phyloP scores from a whole-genome alignment of 2,113 vertebrate species.

The Tor tambroides region DNA sequence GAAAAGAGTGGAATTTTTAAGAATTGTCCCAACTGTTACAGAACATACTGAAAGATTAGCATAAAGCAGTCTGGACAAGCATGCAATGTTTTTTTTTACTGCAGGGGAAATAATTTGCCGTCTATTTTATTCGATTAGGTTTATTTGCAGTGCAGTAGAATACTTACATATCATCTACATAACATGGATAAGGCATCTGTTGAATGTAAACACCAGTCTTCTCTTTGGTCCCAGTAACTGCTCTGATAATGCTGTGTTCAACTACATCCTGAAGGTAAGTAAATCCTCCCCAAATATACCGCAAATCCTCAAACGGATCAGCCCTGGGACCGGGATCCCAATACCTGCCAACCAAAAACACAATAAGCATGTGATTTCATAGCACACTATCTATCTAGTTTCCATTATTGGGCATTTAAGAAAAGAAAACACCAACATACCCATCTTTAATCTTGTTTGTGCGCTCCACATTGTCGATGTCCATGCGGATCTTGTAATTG shows the following conservation, averaged over 20 bases:
- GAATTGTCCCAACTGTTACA: background rate
- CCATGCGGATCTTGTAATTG: slow-evolving; percentile 98
- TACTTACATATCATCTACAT: slow-evolving; percentile 95
- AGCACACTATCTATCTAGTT: background rate
- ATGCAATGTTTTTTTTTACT: background rate
- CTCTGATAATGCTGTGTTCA: slow-evolving; percentile 91
- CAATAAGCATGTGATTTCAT: slow-evolving; percentile 11
- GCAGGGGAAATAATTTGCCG: background rate
- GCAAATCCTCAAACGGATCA: slow-evolving; percentile 97
- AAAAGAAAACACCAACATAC: slow-evolving; percentile 69
- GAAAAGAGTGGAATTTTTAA: background rate
- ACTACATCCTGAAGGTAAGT: slow-evolving; percentile 93
- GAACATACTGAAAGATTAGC: background rate
- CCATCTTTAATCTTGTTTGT: slow-evolving; percentile 99
- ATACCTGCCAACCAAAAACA: slow-evolving; percentile 78
- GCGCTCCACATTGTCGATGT: slow-evolving; percentile 97
- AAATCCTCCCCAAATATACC: slow-evolving; percentile 97
- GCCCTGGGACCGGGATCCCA: slow-evolving; percentile 98
- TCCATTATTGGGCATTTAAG: background rate
- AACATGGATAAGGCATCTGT: slow-evolving; percentile 99
- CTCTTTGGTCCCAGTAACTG: slow-evolving; percentile 86
- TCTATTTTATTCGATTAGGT: background rate
- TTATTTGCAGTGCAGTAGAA: background rate
- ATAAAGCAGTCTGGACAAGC: background rate
- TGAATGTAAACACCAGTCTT: slow-evolving; percentile 93